Conservation (phyloP, 2,113 vertebrate genomes). For the Proterorhinus semilunaris region DNA sequence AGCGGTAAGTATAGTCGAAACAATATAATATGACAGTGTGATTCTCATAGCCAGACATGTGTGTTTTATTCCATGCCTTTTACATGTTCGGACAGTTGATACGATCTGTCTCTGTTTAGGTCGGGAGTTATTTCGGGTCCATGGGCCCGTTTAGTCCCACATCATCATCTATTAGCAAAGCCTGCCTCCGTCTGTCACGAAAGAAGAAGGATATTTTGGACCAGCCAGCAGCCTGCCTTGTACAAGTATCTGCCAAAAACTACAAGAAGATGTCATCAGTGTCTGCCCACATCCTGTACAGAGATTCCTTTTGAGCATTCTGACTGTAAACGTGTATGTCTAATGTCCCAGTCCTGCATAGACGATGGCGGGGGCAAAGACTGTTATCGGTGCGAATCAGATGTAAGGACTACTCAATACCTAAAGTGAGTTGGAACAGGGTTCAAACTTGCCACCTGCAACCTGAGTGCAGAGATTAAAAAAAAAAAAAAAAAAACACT, state of each 20-base stretch:
- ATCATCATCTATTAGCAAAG: slow-evolving; percentile 41
- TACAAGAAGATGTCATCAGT: slow-evolving; percentile 29
- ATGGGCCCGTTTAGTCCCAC: slow-evolving; percentile 37
- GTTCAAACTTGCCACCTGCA: slow-evolving; percentile 50
- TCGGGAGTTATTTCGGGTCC: slow-evolving; percentile 22
- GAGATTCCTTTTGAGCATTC: slow-evolving; percentile 35
- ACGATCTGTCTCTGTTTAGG: slow-evolving; percentile 24
- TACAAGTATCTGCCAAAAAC: slow-evolving; percentile 50
- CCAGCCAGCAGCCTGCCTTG: slow-evolving; percentile 54
- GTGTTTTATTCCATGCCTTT: too few species aligned
- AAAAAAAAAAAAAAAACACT: slow-evolving; percentile 12
- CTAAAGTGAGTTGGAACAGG: slow-evolving; percentile 41
- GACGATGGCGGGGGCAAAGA: slow-evolving; percentile 61
- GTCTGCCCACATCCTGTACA: slow-evolving; percentile 17
- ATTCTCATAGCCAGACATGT: too few species aligned
- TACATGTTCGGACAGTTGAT: neutral
- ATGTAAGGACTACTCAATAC: slow-evolving; percentile 43
- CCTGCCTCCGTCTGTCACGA: slow-evolving; percentile 25
- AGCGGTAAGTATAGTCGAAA: slow-evolving; percentile 38
- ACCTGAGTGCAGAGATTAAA: slow-evolving; percentile 45
- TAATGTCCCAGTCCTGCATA: slow-evolving; percentile 33
- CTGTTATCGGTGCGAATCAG: slow-evolving; percentile 46
- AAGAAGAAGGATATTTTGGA: slow-evolving; percentile 34
- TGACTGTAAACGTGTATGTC: slow-evolving; percentile 37
- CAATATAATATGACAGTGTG: neutral